Base-by-base conservation (phyloP, 2,797 vertebrate species). In the Eupleurogrammus muticus region DNA sequence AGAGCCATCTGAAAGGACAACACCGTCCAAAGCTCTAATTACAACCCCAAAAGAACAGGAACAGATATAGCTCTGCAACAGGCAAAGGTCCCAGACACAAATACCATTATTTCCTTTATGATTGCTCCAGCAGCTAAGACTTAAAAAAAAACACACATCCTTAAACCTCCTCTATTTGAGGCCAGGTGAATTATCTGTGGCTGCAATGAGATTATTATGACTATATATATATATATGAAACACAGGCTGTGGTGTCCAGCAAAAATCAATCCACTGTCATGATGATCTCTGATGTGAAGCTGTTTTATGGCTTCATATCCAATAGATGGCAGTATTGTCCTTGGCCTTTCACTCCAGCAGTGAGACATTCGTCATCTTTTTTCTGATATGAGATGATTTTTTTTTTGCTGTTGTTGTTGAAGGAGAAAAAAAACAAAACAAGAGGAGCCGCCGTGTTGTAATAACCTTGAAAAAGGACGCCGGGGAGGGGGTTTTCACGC, bases 1-100 rank as follows among this genome's bases (percentile, higher is more conserved):
- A 73, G 83, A 88, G 79, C 89, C 87, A 89, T 90, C 84, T 89
- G 89, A 89, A 87, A 73, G 75, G 81, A 77, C 81, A 86, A 76
- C 72, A 62, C 59, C 62, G 21, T 80, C 86, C 87, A 83, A n/a
- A 82, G 79, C 70, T 79, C 73, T 87, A 82, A 91, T 87, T 86
- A 80, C 59, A 51, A 63, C 66, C 66, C 67, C 66, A 65, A 17
- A 53, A 75, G 54, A 70, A 62, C 14, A 10, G 58, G 53, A 47
- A 48, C 58, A 48, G 20, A 48, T 38, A 60, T 21, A 72, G 62
- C 21, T 7, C 46, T 19, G 51, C 1, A 28, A 6, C 19, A 52
- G 75, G 57, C 35, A 48, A 11, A 60, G 28, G 52, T 62, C 54
- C 66, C 62, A 75, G 20, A 59, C 58, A 73, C 49, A 69, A 78